Conservation (phyloP, 1,140 invertebrate genomes). For the Cephus cinctus region DNA sequence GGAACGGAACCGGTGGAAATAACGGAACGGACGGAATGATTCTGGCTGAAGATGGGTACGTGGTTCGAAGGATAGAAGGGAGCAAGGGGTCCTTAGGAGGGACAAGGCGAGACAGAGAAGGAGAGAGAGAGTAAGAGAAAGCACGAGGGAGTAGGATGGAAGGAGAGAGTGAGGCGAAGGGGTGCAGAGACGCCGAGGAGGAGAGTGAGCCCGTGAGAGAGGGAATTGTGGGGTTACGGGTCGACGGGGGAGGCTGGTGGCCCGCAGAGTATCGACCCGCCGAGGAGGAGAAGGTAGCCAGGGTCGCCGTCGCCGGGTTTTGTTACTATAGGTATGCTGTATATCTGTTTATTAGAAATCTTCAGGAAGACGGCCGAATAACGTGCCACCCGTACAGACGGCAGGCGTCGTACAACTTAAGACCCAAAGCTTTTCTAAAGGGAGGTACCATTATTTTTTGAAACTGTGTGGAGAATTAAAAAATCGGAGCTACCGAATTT, state of each 20-base stretch:
- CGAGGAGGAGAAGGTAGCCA: slow-evolving; percentile 40
- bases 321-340: slow-evolving; percentile 49
- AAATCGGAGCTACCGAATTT: too few relatives aligned
- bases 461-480: too few relatives aligned
- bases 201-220: too few relatives aligned
- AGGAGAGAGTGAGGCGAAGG: slow-evolving; percentile 17
- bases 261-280: slow-evolving; percentile 55
- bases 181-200: slow-evolving; percentile 10
- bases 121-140: slow-evolving; percentile 22
- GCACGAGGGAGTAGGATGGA: slow-evolving; percentile 17
- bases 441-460: too few relatives aligned
- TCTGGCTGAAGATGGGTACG: slow-evolving; percentile 37
- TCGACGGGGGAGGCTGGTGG: slow-evolving; percentile 31
- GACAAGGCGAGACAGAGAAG: slow-evolving; percentile 20
- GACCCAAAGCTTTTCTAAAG: too few relatives aligned
- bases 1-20: slow-evolving; percentile 23
- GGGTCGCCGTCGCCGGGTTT: slow-evolving; percentile 50
- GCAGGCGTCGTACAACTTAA: too few relatives aligned
- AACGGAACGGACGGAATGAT: slow-evolving; percentile 19
- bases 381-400: too few relatives aligned
- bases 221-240: too few relatives aligned
- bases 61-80: slow-evolving; percentile 26
- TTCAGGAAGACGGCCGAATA: slow-evolving; percentile 29
- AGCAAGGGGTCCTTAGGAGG: slow-evolving; percentile 20
- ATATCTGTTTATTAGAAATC: slow-evolving; percentile 37